Percentiles rank a stretch among this genome's conserved stretches.
Conservation (phyloP, 2,113 vertebrate species). For the Petaurus breviceps region DNA sequence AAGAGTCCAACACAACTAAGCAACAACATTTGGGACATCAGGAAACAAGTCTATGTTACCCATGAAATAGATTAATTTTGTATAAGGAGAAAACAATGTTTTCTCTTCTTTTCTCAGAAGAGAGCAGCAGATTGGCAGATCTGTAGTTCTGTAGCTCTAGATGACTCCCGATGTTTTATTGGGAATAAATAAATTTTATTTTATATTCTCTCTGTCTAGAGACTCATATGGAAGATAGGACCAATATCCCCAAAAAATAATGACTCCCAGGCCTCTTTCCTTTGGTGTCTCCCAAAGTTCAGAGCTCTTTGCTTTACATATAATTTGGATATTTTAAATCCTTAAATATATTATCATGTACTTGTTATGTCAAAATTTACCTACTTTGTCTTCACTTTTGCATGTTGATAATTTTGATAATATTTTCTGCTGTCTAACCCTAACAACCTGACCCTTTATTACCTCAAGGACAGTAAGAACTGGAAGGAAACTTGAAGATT, state of each 20-base stretch:
- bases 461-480: background rate
- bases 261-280: background rate
- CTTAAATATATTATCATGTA: background rate
- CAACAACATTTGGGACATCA: background rate
- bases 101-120: background rate
- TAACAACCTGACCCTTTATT: background rate
- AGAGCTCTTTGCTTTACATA: background rate
- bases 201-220: background rate
- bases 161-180: background rate
- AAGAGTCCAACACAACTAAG: background rate
- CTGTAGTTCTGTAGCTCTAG: background rate
- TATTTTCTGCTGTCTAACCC: background rate
- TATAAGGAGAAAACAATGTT: background rate
- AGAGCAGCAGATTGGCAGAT: no score
- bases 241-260: background rate
- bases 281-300: background rate
- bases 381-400: background rate
- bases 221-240: background rate
- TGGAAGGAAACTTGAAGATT: background rate
- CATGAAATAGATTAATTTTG: background rate
- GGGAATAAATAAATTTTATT: background rate
- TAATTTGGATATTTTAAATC: background rate
- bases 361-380: background rate
- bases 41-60: background rate
- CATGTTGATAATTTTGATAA: background rate